Percentiles rank a stretch among this genome's conserved stretches.
Evolutionary conservation across 2,113 vertebrate species (phyloP).

Genomic region (Vulpes ferrilata): DNA sequence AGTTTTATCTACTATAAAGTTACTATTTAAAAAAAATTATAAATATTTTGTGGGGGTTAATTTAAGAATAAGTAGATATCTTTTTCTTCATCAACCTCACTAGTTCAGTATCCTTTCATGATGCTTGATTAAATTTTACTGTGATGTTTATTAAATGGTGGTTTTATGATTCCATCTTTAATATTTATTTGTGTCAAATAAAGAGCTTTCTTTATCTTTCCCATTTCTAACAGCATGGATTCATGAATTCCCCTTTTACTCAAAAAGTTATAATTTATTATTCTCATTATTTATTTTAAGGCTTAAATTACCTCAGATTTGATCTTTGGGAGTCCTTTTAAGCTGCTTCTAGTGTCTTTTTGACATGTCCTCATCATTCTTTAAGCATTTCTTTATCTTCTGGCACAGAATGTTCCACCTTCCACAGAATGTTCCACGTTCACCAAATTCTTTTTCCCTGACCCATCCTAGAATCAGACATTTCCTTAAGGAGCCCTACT

Average conservation of each 20-base stretch:
- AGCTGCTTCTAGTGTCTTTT: background rate
- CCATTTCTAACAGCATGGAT: background rate
- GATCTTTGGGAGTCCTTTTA: background rate
- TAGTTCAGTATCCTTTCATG: slow-evolving; percentile 27
- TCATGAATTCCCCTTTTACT: slow-evolving; percentile 48
- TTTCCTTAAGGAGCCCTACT: background rate
- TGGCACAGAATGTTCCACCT: background rate
- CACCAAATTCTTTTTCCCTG: background rate
- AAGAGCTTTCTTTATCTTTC: slow-evolving; percentile 27
- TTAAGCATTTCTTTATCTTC: background rate
- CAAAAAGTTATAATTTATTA: background rate
- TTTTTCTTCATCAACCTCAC: background rate
- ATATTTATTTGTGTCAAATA: background rate
- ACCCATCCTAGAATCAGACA: background rate
- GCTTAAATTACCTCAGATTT: background rate
- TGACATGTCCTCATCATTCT: background rate
- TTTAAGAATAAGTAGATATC: background rate
- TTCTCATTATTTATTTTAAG: slow-evolving; percentile 19
- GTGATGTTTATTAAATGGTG: slow-evolving; percentile 11
- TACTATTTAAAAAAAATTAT: slow-evolving; percentile 9
- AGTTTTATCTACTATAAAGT: slow-evolving; percentile 10
- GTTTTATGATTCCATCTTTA: slow-evolving; percentile 2
- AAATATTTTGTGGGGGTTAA: background rate
- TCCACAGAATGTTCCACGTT: background rate
- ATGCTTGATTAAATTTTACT: slow-evolving; percentile 9